Evolutionary conservation across 2,113 vertebrate species (phyloP), one percentile per base, ranked within the genome.

Genomic region (Oreochromis tanganicae): DNA sequence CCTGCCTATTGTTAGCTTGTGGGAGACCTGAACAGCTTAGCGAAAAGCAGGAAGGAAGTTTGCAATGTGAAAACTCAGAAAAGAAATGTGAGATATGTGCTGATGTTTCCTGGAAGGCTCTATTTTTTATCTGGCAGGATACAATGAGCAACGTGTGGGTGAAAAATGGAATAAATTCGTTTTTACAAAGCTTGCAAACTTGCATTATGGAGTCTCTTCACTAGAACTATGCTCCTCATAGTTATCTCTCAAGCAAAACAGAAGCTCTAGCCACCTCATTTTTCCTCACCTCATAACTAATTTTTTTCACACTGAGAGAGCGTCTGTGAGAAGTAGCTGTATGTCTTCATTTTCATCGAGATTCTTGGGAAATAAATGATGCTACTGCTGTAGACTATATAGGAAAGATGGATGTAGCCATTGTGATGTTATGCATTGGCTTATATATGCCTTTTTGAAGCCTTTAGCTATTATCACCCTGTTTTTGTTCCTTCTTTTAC

Each of bases 21-120:
- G 75, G 59, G 38, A 87, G 82, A 91, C 89, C 91, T 90, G 81
- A 46, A 50, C 41, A 84, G 87, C 86, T 93, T 90, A 90, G 87
- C 56, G 3, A 21, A 88, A 83, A 88, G 87, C 46, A 79, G 81
- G 54, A 61, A 27, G n/a, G 32, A 32, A 85, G 19, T 82, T 82
- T 86, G 84, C 56, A 80, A 85, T 83, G 54, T 32, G 34, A 38
- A 55, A 61, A 73, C 55, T 17, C 46, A 57, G 73, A 89, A 85
- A 86, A 82, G 80, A 84, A 87, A 79, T 38, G 17, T 63, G 48
- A 81, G 78, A 90, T 73, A 79, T 80, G n/a, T 57, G 59, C 43
- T 88, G 80, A 57, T 83, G 54, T 75, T 91, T 89, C 80, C 38
- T 61, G 17, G 68, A 90, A 85, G 43, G 36, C 78, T 90, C 56